These are phyloP conservation scores for Malurus leucopterus DNA, from an alignment of 2,797 vertebrate genomes.

Conservation along the genomic window DNA sequence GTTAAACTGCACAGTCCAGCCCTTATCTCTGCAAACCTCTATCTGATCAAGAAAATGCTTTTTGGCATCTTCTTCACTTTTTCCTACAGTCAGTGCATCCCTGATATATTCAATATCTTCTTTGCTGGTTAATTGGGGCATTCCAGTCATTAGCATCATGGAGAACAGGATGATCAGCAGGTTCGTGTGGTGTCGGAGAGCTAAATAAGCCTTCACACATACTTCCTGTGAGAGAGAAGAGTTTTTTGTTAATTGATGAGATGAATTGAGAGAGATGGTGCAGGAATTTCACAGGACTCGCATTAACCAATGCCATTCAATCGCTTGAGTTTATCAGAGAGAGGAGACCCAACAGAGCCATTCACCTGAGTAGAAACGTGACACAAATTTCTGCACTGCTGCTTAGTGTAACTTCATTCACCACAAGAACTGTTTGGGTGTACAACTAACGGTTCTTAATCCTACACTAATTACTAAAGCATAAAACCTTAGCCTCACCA, in stretches of 20 bases:
- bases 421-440: neutral
- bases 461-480: neutral
- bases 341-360: neutral
- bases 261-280: neutral
- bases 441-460: neutral
- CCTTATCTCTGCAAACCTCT: constrained; percentile 96
- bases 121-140: constrained; percentile 96
- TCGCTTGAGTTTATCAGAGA: rapidly evolving
- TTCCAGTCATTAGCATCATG: constrained; percentile 98
- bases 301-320: neutral
- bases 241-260: neutral
- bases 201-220: constrained; percentile 92
- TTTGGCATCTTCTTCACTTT: constrained; percentile 88
- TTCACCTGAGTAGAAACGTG: neutral
- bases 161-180: constrained; percentile 97
- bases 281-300: neutral
- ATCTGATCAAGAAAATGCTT: constrained; percentile 96
- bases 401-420: neutral
- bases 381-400: neutral
- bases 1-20: constrained; percentile 98
- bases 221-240: constrained; percentile 76
- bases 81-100: constrained; percentile 90
- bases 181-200: constrained; percentile 95
- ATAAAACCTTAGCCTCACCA: neutral
- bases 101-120: constrained; percentile 97